Evolutionary conservation across 2,797 vertebrate genomes (phyloP).

Genomic region (Numenius phaeopus): DNA sequence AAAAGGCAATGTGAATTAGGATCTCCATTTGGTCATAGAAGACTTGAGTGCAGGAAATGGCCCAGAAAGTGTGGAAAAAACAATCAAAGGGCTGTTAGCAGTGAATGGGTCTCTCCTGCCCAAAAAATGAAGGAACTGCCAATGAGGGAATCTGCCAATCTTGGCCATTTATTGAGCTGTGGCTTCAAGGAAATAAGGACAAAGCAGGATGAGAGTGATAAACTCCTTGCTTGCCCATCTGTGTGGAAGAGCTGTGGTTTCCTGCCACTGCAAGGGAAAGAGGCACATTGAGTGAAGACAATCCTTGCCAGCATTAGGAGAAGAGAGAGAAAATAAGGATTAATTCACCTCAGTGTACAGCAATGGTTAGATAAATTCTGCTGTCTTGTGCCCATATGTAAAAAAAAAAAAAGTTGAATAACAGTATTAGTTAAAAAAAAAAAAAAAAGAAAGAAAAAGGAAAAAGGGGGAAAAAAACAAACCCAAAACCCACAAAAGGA

Average conservation of each 20-base stretch:
- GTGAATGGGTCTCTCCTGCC: neutral
- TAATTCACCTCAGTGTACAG: neutral
- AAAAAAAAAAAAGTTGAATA: neutral
- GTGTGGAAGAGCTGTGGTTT: slow-evolving; percentile 1
- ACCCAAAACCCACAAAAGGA: neutral
- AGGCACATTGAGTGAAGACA: neutral
- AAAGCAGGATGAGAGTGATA: neutral
- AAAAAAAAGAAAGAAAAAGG: neutral
- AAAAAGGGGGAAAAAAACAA: neutral
- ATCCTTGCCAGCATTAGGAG: neutral
- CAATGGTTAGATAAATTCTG: neutral
- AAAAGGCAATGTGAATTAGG: neutral
- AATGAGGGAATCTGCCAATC: neutral
- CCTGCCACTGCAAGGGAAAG: neutral
- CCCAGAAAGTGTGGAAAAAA: neutral
- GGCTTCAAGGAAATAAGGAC: neutral
- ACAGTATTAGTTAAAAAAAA: neutral
- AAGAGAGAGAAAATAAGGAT: neutral
- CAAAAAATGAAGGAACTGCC: neutral
- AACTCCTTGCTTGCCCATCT: neutral
- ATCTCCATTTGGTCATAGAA: neutral
- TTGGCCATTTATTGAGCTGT: neutral
- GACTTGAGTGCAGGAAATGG: neutral
- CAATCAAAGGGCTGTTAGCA: neutral
- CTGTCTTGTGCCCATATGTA: neutral